Evolutionary conservation across 2,797 vertebrate genomes (phyloP).

Genomic region (Semotilus atromaculatus): DNA sequence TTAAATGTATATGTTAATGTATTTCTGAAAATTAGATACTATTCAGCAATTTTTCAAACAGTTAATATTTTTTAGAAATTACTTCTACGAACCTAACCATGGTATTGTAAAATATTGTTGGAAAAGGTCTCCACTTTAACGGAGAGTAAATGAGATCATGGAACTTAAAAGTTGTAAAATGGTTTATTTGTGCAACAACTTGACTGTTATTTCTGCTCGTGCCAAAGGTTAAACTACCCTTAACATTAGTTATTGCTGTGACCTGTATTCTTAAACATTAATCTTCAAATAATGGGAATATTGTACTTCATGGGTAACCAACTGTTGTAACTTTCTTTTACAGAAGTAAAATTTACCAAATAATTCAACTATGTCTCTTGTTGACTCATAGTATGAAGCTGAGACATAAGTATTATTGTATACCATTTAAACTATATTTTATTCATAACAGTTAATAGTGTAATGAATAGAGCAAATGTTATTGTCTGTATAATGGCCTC

Average conservation of each 20-base stretch:
- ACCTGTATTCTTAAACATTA: constrained; percentile 23
- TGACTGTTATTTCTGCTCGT: constrained; percentile 56
- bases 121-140: neutral
- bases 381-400: neutral
- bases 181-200: constrained; percentile 41
- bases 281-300: neutral
- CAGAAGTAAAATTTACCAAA: constrained; percentile 13
- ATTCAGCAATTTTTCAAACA: neutral
- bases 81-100: neutral
- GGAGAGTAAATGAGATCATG: neutral
- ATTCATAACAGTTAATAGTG: neutral
- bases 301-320: neutral
- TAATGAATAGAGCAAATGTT: neutral
- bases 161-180: neutral
- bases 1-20: constrained; percentile 28
- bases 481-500: neutral
- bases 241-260: neutral
- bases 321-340: neutral
- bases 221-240: constrained; percentile 53
- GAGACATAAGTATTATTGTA: neutral
- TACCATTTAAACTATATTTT: neutral
- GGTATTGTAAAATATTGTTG: neutral
- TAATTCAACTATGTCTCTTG: neutral
- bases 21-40: constrained; percentile 4
- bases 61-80: constrained; percentile 4